phyloP scores from a whole-genome alignment of 2,888 invertebrate species.

The Pachliopta kotzebuea region DNA sequence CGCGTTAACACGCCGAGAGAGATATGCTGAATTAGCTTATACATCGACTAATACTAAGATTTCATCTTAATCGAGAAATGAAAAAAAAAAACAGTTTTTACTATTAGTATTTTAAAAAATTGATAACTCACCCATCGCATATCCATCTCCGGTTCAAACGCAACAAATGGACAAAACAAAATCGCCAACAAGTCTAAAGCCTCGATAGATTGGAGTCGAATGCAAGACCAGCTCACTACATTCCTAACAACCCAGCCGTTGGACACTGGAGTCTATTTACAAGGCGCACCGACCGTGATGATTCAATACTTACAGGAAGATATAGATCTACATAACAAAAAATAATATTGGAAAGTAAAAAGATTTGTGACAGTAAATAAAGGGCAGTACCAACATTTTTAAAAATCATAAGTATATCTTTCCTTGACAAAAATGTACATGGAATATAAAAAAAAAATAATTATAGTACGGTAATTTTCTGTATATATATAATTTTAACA shows the following conservation, averaged over 20 bases:
- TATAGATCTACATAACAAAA: too few species aligned
- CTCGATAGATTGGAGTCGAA: conserved; percentile 18
- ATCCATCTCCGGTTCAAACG: not conserved
- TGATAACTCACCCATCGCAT: not conserved
- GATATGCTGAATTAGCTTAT: not conserved
- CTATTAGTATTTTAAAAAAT: not conserved
- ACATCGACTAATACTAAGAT: not conserved
- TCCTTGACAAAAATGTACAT: too few species aligned
- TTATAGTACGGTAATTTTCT: too few species aligned
- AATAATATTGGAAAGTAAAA: too few species aligned
- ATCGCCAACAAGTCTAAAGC: conserved; percentile 3
- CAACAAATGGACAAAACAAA: conserved; percentile 16
- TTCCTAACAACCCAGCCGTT: conserved; percentile 1
- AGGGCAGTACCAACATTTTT: too few species aligned
- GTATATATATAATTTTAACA: too few species aligned
- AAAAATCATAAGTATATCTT: too few species aligned
- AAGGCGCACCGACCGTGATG: conserved; percentile 12
- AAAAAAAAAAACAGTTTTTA: too few species aligned
- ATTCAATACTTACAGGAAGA: conserved; percentile 1
- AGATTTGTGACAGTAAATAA: too few species aligned
- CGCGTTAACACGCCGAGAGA: conserved; percentile 7
- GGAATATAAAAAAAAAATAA: too few species aligned
- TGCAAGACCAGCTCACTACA: conserved; percentile 28
- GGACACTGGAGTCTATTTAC: conserved; percentile 29
- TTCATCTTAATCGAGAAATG: too few species aligned